These are phyloP conservation scores for Atta colombica DNA, from an alignment of 1,140 invertebrate species.

Conservation along the genomic window DNA sequence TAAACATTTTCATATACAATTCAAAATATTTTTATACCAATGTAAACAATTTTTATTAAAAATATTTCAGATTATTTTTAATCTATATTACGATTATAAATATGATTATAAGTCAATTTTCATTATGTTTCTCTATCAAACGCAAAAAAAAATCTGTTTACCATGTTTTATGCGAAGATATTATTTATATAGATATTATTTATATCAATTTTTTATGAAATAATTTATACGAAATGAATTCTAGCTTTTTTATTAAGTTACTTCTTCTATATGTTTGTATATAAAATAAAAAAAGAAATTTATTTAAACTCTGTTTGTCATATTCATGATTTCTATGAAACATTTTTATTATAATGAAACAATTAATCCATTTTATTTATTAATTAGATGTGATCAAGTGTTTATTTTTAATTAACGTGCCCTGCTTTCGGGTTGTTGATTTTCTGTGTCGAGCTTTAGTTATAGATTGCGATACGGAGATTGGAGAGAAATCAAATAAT, in stretches of 20 bases:
- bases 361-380: background rate
- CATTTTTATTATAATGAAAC: constrained; percentile 13
- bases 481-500: constrained; percentile 20
- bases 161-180: background rate
- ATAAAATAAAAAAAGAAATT: background rate
- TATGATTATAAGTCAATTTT: background rate
- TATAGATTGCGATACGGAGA: constrained; percentile 8
- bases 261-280: background rate
- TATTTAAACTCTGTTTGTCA: constrained; percentile 10
- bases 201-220: background rate
- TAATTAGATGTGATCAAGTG: background rate
- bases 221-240: background rate
- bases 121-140: background rate
- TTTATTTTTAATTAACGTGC: constrained; percentile 45
- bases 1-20: background rate
- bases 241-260: background rate
- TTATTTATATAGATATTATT: background rate
- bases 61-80: constrained; percentile 12
- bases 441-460: constrained; percentile 5
- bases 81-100: background rate
- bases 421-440: constrained; percentile 11
- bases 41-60: background rate
- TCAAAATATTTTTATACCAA: background rate
- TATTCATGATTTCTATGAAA: background rate
- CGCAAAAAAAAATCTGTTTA: background rate